phyloP scores from a whole-genome alignment of 2,113 vertebrate species.

The Tachysurus vachellii region DNA sequence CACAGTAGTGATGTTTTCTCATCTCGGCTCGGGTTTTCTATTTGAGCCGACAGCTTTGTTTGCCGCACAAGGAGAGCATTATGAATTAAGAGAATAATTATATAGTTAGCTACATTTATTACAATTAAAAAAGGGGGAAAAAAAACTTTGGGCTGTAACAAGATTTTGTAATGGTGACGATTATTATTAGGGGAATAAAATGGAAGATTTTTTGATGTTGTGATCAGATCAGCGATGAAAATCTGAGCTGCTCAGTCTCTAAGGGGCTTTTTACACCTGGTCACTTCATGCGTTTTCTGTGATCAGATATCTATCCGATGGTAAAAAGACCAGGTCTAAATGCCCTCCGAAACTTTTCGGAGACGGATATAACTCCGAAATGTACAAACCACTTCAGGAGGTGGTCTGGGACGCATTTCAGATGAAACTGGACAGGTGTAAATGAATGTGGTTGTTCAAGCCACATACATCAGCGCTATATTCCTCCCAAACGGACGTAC shows the following conservation, averaged over 20 bases:
- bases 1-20: neutral
- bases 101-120: neutral
- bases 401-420: too few species aligned
- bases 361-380: too few species aligned
- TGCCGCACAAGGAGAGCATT: neutral
- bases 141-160: neutral
- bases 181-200: neutral
- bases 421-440: too few species aligned
- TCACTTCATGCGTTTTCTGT: too few species aligned
- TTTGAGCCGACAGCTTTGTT: neutral
- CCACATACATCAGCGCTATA: too few species aligned
- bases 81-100: neutral
- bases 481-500: too few species aligned
- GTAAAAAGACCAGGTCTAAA: too few species aligned
- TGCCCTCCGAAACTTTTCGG: too few species aligned
- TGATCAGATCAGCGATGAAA: neutral
- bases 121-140: neutral
- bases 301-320: too few species aligned
- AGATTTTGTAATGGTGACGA: neutral
- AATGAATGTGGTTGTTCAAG: too few species aligned
- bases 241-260: neutral
- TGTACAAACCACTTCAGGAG: too few species aligned
- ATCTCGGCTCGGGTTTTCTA: neutral
- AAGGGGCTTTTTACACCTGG: neutral
- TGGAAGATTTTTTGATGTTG: neutral